Evolutionary conservation across 2,113 vertebrate genomes (phyloP).

Genomic region (Heterotilapia buettikoferi): DNA sequence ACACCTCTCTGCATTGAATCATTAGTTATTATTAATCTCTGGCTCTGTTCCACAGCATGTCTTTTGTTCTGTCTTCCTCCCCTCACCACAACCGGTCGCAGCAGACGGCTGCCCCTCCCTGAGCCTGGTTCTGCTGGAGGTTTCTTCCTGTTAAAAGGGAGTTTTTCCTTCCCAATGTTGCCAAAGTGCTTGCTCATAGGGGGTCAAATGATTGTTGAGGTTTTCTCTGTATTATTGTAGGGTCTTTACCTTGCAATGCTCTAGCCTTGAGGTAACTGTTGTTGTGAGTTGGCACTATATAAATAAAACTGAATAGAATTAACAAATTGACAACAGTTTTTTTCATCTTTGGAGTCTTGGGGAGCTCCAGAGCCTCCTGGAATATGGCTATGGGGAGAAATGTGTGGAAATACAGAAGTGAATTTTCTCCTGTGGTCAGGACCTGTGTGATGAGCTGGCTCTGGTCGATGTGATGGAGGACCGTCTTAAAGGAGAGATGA

Average conservation of each 20-base stretch:
- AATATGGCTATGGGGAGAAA: background rate
- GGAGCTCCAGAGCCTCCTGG: background rate
- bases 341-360: background rate
- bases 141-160: background rate
- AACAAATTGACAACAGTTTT: background rate
- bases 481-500: slow-evolving; percentile 94
- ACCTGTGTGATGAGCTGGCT: slow-evolving; percentile 88
- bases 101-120: rapidly evolving
- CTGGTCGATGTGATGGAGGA: slow-evolving; percentile 95
- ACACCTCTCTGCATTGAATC: background rate
- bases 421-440: slow-evolving; percentile 58
- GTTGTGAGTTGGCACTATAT: background rate
- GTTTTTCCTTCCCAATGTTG: background rate
- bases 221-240: background rate
- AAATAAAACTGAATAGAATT: background rate
- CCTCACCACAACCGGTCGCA: rapidly evolving
- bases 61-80: background rate
- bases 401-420: background rate
- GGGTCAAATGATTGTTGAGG: background rate
- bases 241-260: background rate
- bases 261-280: background rate
- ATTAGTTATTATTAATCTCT: background rate
- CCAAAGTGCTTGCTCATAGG: background rate
- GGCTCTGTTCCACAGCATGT: background rate
- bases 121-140: rapidly evolving